Percentiles rank a stretch among this genome's conserved stretches.
Evolutionary conservation across 2,888 invertebrate genomes (phyloP).

Genomic region (Drosophila limbata): DNA sequence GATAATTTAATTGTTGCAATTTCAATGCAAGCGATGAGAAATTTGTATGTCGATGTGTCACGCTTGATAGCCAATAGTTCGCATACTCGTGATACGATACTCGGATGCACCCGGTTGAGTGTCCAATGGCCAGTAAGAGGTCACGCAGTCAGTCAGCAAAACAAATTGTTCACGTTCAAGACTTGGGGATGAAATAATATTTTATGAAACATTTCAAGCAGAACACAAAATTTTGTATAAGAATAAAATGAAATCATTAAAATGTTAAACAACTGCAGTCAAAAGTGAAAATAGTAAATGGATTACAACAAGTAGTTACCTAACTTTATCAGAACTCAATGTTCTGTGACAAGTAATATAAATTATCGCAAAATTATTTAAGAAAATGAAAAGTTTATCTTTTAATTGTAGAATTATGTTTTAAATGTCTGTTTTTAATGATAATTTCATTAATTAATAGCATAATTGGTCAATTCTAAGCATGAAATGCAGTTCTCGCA

Average conservation of each 20-base stretch:
- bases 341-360: too few species aligned
- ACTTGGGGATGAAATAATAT: neutral
- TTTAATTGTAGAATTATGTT: too few species aligned
- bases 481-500: too few species aligned
- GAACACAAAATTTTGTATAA: neutral
- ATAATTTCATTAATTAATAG: too few species aligned
- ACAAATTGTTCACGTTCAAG: neutral
- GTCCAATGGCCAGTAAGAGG: constrained; percentile 31
- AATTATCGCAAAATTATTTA: too few species aligned
- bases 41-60: constrained; percentile 27
- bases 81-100: neutral
- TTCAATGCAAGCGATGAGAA: constrained; percentile 60
- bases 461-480: too few species aligned
- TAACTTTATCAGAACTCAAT: too few species aligned
- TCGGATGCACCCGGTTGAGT: neutral
- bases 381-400: too few species aligned
- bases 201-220: neutral
- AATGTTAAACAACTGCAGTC: too few species aligned
- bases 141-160: constrained; percentile 15
- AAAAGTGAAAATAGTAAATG: too few species aligned
- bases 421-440: too few species aligned
- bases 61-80: constrained; percentile 38
- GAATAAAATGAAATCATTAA: neutral
- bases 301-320: too few species aligned
- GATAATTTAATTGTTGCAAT: constrained; percentile 67